Conservation (phyloP, 2,797 vertebrate species). For the Notolabrus celidotus region DNA sequence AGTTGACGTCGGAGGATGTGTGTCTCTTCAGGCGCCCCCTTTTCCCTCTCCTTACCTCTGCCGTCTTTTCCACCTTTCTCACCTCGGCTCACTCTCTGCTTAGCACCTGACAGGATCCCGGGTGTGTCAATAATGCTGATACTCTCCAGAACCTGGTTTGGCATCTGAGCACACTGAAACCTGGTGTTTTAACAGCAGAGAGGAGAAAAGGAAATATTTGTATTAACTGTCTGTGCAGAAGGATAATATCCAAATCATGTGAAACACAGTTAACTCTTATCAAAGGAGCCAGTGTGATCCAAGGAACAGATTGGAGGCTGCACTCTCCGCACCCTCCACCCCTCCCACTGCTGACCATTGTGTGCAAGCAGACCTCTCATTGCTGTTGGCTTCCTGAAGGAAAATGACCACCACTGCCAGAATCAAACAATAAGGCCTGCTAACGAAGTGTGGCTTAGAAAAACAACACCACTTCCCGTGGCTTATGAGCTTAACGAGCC, state of each 20-base stretch:
- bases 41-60: constrained; percentile 77
- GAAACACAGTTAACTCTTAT: constrained; percentile 56
- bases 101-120: constrained; percentile 90
- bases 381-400: constrained; percentile 85
- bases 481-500: constrained; percentile 79
- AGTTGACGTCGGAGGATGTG: constrained; percentile 61
- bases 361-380: constrained; percentile 74
- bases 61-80: constrained; percentile 64
- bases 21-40: constrained; percentile 55
- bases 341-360: constrained; percentile 80
- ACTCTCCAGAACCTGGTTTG: constrained; percentile 94
- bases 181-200: constrained; percentile 70
- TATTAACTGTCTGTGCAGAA: constrained; percentile 1
- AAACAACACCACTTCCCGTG: constrained; percentile 85
- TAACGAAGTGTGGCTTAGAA: constrained; percentile 83
- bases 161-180: constrained; percentile 92
- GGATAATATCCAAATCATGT: constrained; percentile 54
- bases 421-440: constrained; percentile 86
- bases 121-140: constrained; percentile 94
- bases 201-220: constrained; percentile 14
- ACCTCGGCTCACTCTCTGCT: constrained; percentile 93
- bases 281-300: constrained; percentile 66
- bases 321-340: constrained; percentile 55
- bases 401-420: constrained; percentile 84
- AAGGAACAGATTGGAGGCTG: constrained; percentile 52